Conservation (phyloP, 2,113 vertebrate genomes). For the Tinamus guttatus region DNA sequence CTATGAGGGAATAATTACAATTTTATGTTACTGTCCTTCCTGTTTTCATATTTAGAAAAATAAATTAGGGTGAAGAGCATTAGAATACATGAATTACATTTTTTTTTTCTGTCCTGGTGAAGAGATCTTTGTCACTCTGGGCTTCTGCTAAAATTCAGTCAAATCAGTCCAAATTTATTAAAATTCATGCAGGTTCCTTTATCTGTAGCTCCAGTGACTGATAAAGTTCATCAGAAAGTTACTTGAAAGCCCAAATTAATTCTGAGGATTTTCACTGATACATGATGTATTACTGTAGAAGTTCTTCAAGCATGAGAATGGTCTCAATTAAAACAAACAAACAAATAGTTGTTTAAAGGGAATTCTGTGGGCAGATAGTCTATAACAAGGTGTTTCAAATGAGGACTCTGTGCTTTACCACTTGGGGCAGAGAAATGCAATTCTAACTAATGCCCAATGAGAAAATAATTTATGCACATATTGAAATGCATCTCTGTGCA, state of each 20-base stretch:
- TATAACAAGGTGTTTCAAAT: neutral
- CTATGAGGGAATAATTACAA: neutral
- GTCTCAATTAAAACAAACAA: neutral
- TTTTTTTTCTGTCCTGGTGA: neutral
- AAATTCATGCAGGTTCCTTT: neutral
- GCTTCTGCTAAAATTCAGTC: neutral
- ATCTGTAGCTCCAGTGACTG: neutral
- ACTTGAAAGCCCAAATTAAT: neutral
- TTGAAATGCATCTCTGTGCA: neutral
- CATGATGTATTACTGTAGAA: neutral
- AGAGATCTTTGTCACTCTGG: neutral
- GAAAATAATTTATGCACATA: neutral
- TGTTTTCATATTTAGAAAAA: neutral
- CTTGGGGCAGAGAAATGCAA: no score
- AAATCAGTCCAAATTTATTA: neutral
- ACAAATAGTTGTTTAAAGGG: neutral
- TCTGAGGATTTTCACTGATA: neutral
- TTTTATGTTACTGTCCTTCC: neutral
- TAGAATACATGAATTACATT: neutral
- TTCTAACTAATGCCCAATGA: neutral
- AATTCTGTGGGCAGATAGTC: neutral
- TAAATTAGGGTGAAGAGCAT: neutral
- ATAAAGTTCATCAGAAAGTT: neutral
- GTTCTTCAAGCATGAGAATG: neutral
- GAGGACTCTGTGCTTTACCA: neutral